Percentiles rank a stretch among this genome's conserved stretches.
These are phyloP conservation scores for Mycogona germanica DNA, from an alignment of 2,888 invertebrate species.

Conservation along the genomic window DNA sequence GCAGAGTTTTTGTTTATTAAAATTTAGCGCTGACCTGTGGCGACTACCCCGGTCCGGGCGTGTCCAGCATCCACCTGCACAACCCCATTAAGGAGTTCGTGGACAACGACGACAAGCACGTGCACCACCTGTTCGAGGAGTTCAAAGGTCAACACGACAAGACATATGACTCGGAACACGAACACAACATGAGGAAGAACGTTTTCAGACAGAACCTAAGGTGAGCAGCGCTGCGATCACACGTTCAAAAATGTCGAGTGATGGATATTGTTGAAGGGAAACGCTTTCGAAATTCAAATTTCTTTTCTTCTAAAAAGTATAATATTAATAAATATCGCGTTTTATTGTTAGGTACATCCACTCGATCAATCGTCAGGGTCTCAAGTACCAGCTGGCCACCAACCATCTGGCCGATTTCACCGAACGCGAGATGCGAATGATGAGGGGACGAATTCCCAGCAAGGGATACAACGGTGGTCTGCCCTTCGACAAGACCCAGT, in stretches of 20 bases:
- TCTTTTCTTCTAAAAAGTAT: too few species aligned
- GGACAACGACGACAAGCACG: slow-evolving; percentile 52
- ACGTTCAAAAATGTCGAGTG: not conserved
- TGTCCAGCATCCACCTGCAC: slow-evolving; percentile 59
- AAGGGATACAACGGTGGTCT: slow-evolving; percentile 60
- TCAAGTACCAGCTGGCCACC: slow-evolving; percentile 58
- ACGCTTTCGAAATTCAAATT: too few species aligned
- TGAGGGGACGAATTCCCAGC: slow-evolving; percentile 49
- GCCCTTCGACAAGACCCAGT: slow-evolving; percentile 48
- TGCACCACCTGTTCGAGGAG: slow-evolving; percentile 57
- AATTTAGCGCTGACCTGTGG: slow-evolving; percentile 33
- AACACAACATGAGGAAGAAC: slow-evolving; percentile 56
- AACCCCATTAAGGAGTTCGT: slow-evolving; percentile 91
- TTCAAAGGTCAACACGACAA: slow-evolving; percentile 62
- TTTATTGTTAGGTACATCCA: slow-evolving; percentile 69
- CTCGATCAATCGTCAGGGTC: slow-evolving; percentile 62
- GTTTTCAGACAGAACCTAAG: slow-evolving; percentile 77
- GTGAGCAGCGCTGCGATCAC: slow-evolving; percentile 30
- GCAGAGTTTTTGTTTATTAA: too few species aligned
- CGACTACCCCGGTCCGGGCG: slow-evolving; percentile 78
- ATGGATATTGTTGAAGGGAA: too few species aligned
- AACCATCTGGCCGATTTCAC: slow-evolving; percentile 81
- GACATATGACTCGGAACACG: slow-evolving; percentile 48
- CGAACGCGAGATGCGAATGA: slow-evolving; percentile 57
- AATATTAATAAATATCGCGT: not conserved